A percentile compares a stretch with the other conserved stretches of the same genome.
Conservation (phyloP, 2,888 invertebrate genomes). For the Chloroclystis v-ata region DNA sequence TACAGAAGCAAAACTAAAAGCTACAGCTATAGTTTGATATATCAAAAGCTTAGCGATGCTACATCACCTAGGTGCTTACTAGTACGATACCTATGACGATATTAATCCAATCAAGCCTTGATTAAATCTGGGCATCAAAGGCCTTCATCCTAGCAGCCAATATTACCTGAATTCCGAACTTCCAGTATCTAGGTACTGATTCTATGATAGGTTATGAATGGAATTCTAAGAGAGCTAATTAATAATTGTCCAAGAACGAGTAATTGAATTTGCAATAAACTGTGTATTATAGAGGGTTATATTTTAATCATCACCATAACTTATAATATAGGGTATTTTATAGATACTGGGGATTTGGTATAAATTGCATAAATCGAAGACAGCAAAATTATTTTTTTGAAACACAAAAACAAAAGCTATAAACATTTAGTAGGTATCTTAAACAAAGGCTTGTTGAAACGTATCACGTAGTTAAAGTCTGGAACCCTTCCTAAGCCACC, state of each 20-base stretch:
- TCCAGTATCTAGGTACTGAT: conserved; percentile 7
- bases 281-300: neutral
- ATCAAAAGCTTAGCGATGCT: too few relatives aligned
- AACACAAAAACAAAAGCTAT: too few relatives aligned
- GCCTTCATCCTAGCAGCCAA: conserved; percentile 10
- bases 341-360: too few relatives aligned
- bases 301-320: too few relatives aligned
- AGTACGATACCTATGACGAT: conserved; percentile 14
- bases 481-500: conserved; percentile 3
- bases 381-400: too few relatives aligned
- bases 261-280: conserved; percentile 8
- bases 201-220: conserved; percentile 1
- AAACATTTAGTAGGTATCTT: too few relatives aligned
- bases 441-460: neutral
- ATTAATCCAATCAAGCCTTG: conserved; percentile 37
- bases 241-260: neutral
- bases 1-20: too few relatives aligned
- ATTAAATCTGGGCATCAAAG: conserved; percentile 26
- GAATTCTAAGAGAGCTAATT: too few relatives aligned
- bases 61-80: neutral
- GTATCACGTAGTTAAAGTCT: neutral
- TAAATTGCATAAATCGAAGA: too few relatives aligned
- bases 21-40: too few relatives aligned
- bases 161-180: conserved; percentile 21
- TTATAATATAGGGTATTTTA: too few relatives aligned